Evolutionary conservation across 2,113 vertebrate genomes (phyloP).

Genomic region (Oxyruncus cristatus): DNA sequence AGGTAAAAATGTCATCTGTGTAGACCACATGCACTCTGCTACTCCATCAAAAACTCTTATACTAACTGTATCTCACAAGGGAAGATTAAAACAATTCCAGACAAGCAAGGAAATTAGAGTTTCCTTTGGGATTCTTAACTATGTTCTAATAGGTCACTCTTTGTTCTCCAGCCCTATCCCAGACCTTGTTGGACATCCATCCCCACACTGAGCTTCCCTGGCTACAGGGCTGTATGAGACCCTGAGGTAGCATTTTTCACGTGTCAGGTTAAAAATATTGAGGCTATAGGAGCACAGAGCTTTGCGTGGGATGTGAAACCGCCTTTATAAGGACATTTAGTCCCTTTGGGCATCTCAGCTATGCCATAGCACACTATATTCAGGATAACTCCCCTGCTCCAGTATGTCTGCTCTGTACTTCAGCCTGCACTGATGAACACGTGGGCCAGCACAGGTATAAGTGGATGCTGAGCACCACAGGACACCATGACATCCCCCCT

Average conservation of each 20-base stretch:
- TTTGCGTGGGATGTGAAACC: background rate
- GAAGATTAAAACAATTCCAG: background rate
- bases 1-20: background rate
- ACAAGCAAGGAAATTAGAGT: background rate
- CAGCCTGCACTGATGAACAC: background rate
- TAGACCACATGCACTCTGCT: background rate
- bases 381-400: background rate
- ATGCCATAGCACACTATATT: background rate
- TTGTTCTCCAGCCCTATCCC: background rate
- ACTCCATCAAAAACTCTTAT: background rate
- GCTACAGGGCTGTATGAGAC: background rate
- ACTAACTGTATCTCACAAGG: background rate
- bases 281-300: background rate
- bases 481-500: fast-evolving
- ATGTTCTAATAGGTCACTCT: background rate
- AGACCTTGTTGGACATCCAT: background rate
- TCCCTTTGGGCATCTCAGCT: background rate
- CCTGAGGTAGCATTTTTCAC: background rate
- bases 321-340: too few relatives aligned
- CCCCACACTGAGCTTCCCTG: background rate
- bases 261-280: background rate
- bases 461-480: background rate
- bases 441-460: background rate
- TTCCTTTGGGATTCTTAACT: background rate
- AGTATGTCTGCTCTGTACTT: fast-evolving